Percentiles rank a stretch among this genome's conserved stretches.
phyloP scores from a whole-genome alignment of 2,797 vertebrate genomes.

The Zonotrichia albicollis region DNA sequence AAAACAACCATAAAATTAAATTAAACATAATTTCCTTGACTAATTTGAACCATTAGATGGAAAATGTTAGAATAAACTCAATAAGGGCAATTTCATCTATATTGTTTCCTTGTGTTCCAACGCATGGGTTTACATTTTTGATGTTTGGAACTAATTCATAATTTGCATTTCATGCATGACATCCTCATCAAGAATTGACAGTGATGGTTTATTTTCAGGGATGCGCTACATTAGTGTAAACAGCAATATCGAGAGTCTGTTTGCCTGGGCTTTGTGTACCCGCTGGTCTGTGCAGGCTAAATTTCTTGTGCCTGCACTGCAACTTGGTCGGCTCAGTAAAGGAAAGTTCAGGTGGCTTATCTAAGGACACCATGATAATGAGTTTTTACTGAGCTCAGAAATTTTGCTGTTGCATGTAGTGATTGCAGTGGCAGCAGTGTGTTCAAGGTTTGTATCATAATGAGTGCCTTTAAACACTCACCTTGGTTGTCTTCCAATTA shows the following conservation, averaged over 20 bases:
- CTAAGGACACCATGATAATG: background rate
- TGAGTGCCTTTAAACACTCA: background rate
- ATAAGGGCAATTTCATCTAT: background rate
- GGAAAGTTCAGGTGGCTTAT: background rate
- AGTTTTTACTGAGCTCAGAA: background rate
- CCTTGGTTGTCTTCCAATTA: background rate
- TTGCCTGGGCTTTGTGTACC: background rate
- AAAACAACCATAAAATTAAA: conserved; percentile 53
- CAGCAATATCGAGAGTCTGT: conserved; percentile 4
- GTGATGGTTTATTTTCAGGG: background rate
- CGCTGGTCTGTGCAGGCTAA: background rate
- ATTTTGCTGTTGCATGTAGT: background rate
- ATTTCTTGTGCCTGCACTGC: background rate
- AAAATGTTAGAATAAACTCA: conserved; percentile 32
- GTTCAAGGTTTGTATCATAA: background rate
- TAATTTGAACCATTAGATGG: conserved; percentile 29
- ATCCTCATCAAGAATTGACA: conserved; percentile 3
- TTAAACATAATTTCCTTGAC: conserved; percentile 38
- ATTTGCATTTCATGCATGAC: conserved; percentile 32
- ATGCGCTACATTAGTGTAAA: background rate
- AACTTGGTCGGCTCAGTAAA: background rate
- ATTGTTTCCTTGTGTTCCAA: conserved; percentile 14
- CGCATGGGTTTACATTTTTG: background rate
- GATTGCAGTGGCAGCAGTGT: background rate
- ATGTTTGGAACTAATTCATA: conserved; percentile 1